Base-by-base conservation (phyloP, 2,888 invertebrate genomes). In the Lamproptera curius region DNA sequence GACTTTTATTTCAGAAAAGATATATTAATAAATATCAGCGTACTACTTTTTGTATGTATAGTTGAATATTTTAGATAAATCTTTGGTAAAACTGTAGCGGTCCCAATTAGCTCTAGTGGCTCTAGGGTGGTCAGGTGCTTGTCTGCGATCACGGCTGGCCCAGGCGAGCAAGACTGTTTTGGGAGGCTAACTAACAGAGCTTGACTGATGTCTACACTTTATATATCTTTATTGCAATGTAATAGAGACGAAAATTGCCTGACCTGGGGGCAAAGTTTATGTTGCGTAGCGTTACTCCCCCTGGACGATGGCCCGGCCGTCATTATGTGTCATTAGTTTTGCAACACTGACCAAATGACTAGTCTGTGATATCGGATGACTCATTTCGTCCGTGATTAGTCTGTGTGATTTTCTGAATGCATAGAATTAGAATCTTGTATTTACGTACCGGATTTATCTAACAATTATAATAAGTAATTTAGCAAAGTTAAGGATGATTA, bases 261-360 rank as follows among this genome's bases (percentile, higher is more conserved):
- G 57, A 42, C 58, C 41, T 35, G 54, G 51, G 44, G 46, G 61
- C 51, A 62, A 52, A 43, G 42, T 51, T 54, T 59, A 50, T 52
- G 59, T 65, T 62, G 65, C 52, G 42, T 53, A 46, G 54, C 58
- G 55, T 57, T 55, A 61, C 69, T 67, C 73, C 77, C 83, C 71
- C 74, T 69, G 70, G 66, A 74, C 71, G 70, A 67, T 73, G 68
- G 71, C 64, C 67, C 73, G 66, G 76, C 70, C 76, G 76, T 84
- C 85, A 87, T 87, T 87, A 86, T 81, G 83, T 86, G 83, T 83
- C 85, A 86, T 87, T 87, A 87, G 85, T 85, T 86, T 85, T 84
- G 86, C 86, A 85, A 87, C 85, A 80, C 81, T 85, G 84, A 85
- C 86, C 86, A 84, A 85, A 85, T 84, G 83, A 85, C 85, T 82